Base-by-base conservation (phyloP, 2,888 invertebrate genomes). In the Crepidodera aurea region DNA sequence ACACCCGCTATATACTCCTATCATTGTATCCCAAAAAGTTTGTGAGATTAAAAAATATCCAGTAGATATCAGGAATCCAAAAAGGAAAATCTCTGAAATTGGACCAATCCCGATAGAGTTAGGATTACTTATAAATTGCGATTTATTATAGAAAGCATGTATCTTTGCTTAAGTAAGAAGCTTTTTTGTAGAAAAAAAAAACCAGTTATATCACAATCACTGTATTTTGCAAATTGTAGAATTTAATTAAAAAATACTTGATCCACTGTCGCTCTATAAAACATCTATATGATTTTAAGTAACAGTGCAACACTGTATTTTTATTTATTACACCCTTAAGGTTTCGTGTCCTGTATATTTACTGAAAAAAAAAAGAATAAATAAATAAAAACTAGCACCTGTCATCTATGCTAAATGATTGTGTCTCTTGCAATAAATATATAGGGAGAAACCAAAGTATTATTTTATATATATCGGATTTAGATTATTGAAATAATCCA, bases 401-500 rank as follows among this genome's bases (percentile, higher is more conserved):
- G 55, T 54, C 67, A 67, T 58, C 64, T 51, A 54, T 37, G 59
- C 56, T 70, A 70, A 74, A 73, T 75, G 77, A 76, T 77, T 77
- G 77, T 77, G 76, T 77, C 77, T 77, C 77, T 77, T 73, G 69
- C 69, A 66, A 60, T 58, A 66, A 69, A 65, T 55, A 59, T 66
- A 42, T 61, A 51, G 63, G 58, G 48, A 54, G 60, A 61, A 62
- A 48, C 60, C 34, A 8, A 46, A 58, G 58, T 37, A 34, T 58
- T 51, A 48, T 54, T 57, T 34, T 34, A 73, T 69, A 77, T 75
- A 77, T 76, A 77, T 77, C 77, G 75, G 69, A 61, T 64, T 51
- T 62, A 62, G 54, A 57, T 39, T 39, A 57, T 16, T 53, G 56
- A 13, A 51, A 48, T 22, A 65, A 71, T 73, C 73, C 74, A 74